These are phyloP conservation scores for Orthosia incerta DNA, from an alignment of 2,888 invertebrate genomes.

Conservation along the genomic window DNA sequence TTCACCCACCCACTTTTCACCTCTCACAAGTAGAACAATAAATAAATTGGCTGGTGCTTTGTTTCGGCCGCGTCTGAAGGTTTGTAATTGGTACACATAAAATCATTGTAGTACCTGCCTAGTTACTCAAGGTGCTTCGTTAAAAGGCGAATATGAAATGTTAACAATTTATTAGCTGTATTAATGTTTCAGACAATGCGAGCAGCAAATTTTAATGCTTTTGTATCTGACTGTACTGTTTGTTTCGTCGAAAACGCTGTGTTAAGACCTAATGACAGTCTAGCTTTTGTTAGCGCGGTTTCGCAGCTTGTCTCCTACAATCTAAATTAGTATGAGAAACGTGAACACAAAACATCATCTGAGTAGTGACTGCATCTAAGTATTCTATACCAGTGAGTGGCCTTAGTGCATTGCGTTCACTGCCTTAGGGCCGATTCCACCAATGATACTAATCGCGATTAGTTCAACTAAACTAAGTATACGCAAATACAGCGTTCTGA, in stretches of 20 bases:
- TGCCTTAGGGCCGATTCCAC: no score
- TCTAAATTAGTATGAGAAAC: not conserved
- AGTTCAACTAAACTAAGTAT: no score
- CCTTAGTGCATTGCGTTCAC: no score
- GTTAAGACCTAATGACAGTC: constrained; percentile 5
- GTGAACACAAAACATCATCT: not conserved
- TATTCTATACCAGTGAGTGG: not conserved
- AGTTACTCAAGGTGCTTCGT: constrained; percentile 37
- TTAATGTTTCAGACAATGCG: constrained; percentile 19
- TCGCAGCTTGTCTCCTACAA: not conserved
- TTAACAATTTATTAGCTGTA: constrained; percentile 34
- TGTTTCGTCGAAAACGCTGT: not conserved
- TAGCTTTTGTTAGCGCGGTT: not conserved
- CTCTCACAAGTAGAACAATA: constrained; percentile 71
- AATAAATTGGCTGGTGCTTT: constrained; percentile 73
- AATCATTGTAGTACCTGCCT: constrained; percentile 41
- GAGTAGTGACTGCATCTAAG: not conserved
- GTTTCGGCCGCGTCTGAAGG: constrained; percentile 61
- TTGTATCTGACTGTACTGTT: constrained; percentile 9
- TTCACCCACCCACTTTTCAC: constrained; percentile 67
- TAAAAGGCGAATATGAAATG: constrained; percentile 45
- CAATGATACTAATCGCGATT: no score
- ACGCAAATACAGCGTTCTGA: no score
- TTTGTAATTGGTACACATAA: constrained; percentile 59
- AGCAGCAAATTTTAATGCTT: constrained; percentile 16